Conservation (phyloP, 2,888 invertebrate species). For the Plutella xylostella region DNA sequence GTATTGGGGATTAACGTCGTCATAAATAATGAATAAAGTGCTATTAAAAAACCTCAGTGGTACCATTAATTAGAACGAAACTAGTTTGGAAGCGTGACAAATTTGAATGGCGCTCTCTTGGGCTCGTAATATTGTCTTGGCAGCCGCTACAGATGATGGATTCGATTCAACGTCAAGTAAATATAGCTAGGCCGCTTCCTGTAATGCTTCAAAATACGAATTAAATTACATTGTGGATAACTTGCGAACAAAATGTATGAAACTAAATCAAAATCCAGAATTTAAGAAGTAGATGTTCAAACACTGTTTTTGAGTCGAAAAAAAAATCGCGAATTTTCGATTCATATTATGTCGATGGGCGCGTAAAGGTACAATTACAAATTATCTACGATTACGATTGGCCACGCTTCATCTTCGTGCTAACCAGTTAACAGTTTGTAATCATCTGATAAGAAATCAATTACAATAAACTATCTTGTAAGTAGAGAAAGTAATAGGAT, state of each 20-base stretch:
- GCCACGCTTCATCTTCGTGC: conserved; percentile 13
- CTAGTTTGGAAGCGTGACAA: conserved; percentile 31
- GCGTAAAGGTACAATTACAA: neutral
- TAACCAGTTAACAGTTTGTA: conserved; percentile 20
- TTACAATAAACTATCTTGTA: conserved; percentile 28
- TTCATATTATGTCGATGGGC: too few species aligned
- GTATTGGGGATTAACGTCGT: neutral
- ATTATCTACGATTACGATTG: neutral
- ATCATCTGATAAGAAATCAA: conserved; percentile 28
- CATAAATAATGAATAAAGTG: neutral
- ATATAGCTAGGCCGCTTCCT: conserved; percentile 2
- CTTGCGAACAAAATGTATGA: too few species aligned
- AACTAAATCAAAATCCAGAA: too few species aligned
- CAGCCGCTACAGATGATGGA: conserved; percentile 24
- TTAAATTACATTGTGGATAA: too few species aligned
- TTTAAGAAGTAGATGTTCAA: too few species aligned
- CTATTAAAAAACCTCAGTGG: conserved; percentile 5
- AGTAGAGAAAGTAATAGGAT: conserved; percentile 31
- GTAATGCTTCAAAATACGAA: too few species aligned
- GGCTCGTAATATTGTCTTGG: conserved; percentile 27
- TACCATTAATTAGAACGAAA: conserved; percentile 5
- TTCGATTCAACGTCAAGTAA: neutral
- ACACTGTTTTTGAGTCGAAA: too few species aligned
- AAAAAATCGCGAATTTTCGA: too few species aligned
- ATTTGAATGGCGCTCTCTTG: conserved; percentile 20